Percentiles rank a stretch among this genome's conserved stretches.
phyloP scores from a whole-genome alignment of 2,797 vertebrate species.

The Tympanoctomys barrerae region DNA sequence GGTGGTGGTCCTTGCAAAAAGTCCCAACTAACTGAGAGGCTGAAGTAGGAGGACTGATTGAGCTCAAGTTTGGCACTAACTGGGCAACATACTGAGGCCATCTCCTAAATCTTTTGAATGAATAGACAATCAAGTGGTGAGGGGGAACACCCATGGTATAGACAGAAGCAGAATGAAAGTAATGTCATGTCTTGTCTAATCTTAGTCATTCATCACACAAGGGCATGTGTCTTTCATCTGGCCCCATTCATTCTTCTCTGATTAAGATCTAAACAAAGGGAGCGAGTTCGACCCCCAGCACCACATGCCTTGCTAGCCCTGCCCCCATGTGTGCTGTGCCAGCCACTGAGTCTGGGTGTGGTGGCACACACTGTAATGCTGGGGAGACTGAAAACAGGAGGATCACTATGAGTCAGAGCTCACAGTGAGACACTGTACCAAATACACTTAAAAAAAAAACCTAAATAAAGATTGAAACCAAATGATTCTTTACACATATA shows the following conservation, averaged over 20 bases:
- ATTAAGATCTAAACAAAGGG: conserved; percentile 43
- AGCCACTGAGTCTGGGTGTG: no score
- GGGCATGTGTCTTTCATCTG: background rate
- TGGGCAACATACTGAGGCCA: background rate
- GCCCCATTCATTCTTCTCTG: background rate
- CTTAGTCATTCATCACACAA: conserved; percentile 44
- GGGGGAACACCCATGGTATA: background rate
- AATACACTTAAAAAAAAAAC: background rate
- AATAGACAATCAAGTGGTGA: conserved; percentile 18
- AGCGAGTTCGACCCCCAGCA: no score
- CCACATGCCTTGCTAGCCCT: no score
- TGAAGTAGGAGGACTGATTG: background rate
- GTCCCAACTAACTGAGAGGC: no score
- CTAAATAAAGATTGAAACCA: background rate
- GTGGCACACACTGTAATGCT: no score
- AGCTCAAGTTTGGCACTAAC: background rate
- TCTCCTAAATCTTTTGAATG: conserved; percentile 9
- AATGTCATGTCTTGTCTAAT: background rate
- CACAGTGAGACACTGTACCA: no score
- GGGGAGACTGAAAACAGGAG: no score
- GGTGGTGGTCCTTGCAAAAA: no score
- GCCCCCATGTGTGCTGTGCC: no score
- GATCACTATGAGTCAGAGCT: no score
- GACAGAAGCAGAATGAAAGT: conserved; percentile 19
- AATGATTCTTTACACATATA: background rate